Conservation (phyloP, 92 coral and sea anemone species). For the Umimayanthus kanabou region DNA sequence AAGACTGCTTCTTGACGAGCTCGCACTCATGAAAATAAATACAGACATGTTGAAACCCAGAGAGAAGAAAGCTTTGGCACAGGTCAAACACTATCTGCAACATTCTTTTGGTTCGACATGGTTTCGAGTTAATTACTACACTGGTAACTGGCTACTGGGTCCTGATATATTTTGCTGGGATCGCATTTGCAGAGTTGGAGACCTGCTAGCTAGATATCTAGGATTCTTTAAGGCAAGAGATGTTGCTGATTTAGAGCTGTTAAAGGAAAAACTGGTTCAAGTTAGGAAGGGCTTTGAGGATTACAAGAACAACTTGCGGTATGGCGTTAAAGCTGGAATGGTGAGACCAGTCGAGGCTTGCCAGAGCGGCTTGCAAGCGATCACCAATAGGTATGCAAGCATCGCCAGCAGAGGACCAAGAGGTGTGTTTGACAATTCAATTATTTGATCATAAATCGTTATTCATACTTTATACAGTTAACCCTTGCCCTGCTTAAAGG, state of each 20-base stretch:
- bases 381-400: conserved; percentile 40
- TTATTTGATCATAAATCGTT: conserved; percentile 4
- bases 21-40: conserved; percentile 14
- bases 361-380: conserved; percentile 55
- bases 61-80: conserved; percentile 37
- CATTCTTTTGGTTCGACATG: conserved; percentile 40
- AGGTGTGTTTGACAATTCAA: conserved; percentile 9
- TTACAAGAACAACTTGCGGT: conserved; percentile 51
- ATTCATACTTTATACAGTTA: not conserved
- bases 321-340: conserved; percentile 79
- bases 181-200: conserved; percentile 42
- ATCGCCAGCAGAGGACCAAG: conserved; percentile 40
- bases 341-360: conserved; percentile 71
- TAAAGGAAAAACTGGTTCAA: conserved; percentile 51
- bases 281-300: conserved; percentile 52
- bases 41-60: conserved; percentile 15
- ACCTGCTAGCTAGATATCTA: not conserved
- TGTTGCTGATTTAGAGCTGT: conserved; percentile 56
- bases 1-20: conserved; percentile 17
- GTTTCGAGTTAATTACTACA: conserved; percentile 39
- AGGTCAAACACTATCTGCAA: conserved; percentile 23
- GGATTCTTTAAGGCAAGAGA: conserved; percentile 55
- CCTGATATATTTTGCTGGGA: conserved; percentile 46
- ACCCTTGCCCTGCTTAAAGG: not conserved
- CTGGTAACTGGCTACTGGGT: conserved; percentile 33